Percentiles rank a stretch among this genome's conserved stretches.
Evolutionary conservation across 1,140 invertebrate species (phyloP).

Genomic region (Aradophagus sp.): DNA sequence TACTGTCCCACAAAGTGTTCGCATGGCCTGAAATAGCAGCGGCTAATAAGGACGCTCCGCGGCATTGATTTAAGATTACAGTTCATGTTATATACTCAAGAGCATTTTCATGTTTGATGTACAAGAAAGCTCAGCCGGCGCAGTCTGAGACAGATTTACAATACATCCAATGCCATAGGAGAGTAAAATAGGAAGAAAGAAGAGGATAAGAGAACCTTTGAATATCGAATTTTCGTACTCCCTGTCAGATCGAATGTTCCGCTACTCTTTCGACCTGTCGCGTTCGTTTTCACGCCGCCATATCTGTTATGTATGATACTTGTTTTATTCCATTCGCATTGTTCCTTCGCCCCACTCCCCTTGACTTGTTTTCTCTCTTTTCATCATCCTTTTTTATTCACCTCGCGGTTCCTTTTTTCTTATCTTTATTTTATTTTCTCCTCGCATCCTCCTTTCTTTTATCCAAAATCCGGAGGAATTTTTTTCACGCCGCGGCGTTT

Average conservation of each 20-base stretch:
- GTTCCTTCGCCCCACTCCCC: conserved; percentile 7
- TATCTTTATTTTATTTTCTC: no score
- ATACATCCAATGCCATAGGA: conserved; percentile 57
- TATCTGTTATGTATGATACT: conserved; percentile 52
- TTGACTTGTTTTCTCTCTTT: not conserved
- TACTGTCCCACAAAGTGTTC: no score
- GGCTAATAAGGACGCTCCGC: conserved; percentile 38
- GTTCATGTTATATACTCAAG: conserved; percentile 46
- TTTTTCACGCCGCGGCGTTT: conserved; percentile 21
- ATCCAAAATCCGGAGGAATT: no score
- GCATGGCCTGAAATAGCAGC: not conserved
- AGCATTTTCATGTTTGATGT: conserved; percentile 58
- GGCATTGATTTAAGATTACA: conserved; percentile 54
- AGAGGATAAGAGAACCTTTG: conserved; percentile 61
- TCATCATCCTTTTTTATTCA: not conserved
- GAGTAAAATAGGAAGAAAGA: conserved; percentile 60
- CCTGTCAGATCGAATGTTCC: conserved; percentile 56
- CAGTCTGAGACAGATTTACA: conserved; percentile 63
- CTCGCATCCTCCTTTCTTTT: no score
- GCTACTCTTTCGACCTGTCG: conserved; percentile 56
- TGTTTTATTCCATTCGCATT: conserved; percentile 56
- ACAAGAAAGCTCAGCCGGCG: conserved; percentile 48
- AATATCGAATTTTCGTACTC: conserved; percentile 68
- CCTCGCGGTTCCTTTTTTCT: conserved; percentile 20
- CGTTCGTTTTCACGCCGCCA: conserved; percentile 51